phyloP scores from a whole-genome alignment of 2,113 vertebrate species.

The Antechinus flavipes region DNA sequence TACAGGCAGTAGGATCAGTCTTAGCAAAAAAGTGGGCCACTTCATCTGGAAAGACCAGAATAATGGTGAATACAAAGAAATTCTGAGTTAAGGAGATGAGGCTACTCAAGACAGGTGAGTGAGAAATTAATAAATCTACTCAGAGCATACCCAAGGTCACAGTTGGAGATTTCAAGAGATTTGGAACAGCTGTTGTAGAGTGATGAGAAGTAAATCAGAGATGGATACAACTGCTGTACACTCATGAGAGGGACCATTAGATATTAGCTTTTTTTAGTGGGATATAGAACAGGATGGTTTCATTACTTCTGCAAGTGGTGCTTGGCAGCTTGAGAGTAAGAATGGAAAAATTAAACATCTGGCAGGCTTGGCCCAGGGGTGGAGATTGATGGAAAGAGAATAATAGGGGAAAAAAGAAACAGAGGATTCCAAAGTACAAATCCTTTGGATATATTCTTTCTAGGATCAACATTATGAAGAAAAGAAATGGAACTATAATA shows the following conservation, averaged over 20 bases:
- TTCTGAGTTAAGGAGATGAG: neutral
- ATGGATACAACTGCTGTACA: neutral
- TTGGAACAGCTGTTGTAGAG: neutral
- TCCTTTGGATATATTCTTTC: neutral
- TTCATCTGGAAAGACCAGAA: neutral
- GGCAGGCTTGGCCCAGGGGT: neutral
- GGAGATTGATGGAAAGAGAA: neutral
- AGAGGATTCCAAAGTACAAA: neutral
- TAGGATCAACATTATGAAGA: neutral
- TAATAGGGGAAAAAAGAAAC: neutral
- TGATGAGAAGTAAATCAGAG: neutral
- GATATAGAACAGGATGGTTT: neutral
- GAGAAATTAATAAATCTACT: neutral
- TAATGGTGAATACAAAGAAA: neutral
- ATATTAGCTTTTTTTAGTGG: neutral
- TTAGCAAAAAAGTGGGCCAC: neutral
- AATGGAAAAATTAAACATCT: neutral
- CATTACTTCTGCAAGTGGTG: neutral
- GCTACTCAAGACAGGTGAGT: neutral
- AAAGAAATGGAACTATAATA: neutral
- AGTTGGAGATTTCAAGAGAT: neutral
- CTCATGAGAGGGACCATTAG: neutral
- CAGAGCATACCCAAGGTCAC: neutral
- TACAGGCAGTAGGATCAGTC: neutral
- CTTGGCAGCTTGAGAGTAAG: neutral